phyloP scores from a whole-genome alignment of 2,113 vertebrate genomes.

The Alouatta palliata region DNA sequence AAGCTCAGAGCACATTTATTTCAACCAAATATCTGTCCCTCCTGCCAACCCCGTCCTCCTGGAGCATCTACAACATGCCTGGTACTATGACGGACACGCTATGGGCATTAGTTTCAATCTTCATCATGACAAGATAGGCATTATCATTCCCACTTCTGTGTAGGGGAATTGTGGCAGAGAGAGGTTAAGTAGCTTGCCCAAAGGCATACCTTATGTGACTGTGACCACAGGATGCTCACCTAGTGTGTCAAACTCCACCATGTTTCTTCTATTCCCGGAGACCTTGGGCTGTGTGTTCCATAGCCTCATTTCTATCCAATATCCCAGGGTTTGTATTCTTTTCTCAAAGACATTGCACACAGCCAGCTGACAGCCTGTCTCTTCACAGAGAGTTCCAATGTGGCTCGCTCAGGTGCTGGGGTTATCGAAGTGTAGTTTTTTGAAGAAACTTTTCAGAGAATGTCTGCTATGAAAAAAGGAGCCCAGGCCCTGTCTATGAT shows the following conservation, averaged over 20 bases:
- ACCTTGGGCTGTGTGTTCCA: neutral
- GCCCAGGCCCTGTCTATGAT: neutral
- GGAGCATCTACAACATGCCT: neutral
- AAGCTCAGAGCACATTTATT: neutral
- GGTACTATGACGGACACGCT: neutral
- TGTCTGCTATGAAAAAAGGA: neutral
- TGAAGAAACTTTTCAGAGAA: neutral
- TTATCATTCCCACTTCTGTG: neutral
- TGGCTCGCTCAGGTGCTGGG: neutral
- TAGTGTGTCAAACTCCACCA: neutral
- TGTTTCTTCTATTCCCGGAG: neutral
- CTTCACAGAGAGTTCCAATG: neutral
- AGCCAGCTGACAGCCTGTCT: neutral
- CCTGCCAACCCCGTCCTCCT: neutral
- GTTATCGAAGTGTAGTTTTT: neutral
- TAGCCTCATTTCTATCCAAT: neutral
- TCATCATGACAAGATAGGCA: neutral
- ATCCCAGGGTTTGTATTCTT: neutral
- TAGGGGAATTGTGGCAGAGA: neutral
- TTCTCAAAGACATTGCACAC: neutral
- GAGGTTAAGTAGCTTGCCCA: neutral
- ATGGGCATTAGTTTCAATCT: neutral
- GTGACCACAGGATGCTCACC: neutral
- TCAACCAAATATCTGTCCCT: neutral
- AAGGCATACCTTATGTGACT: neutral